Evolutionary conservation across 2,113 vertebrate species (phyloP), one percentile per base, ranked within the genome.

Genomic region (Aptenodytes forsteri): DNA sequence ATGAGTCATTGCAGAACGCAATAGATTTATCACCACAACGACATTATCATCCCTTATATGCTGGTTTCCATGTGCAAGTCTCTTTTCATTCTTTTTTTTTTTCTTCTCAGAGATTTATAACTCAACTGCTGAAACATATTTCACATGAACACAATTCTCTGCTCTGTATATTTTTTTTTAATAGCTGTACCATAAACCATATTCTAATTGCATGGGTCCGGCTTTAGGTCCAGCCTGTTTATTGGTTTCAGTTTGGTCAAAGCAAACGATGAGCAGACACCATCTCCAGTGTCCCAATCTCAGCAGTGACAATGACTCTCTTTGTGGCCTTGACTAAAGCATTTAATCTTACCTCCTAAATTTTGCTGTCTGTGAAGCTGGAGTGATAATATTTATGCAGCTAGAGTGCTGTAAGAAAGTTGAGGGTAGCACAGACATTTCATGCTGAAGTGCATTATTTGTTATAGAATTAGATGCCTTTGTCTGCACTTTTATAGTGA

Each of bases 1-100:
- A 93, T 93, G 91, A 97, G 82, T 96, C 95, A 94, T 11, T 93
- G 80, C 55, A 91, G 70, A 97, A 82, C 4, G 46, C 81, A 93
- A 72, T 21, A 83, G 87, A 94, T 96, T 97, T 95, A 96, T 95
- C 93, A 80, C 77, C 87, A 67, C 83, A 50, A 32, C 6, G 34
- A 95, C 89, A 94, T 65, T 73, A 86, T 77, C 91, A 86, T 86
- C 75, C 55, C 67, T 89, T 86, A 77, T 38, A 67, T 44, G 64
- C 77, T 19, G 23, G 58, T 86, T 95, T 95, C 88, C 85, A 77
- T 80, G n/a, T 49, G 54, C 46, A 92, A 90, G 38, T 64, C 52
- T 97, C 73, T 81, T 38, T 89, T 40, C 17, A 50, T 29, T 67
- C 21, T 70, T 36, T 70, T 71, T 72, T 88, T 34, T 54, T 6